These are phyloP conservation scores for Epizoanthus stellaris DNA, from an alignment of 92 coral and sea anemone genomes.

Conservation along the genomic window DNA sequence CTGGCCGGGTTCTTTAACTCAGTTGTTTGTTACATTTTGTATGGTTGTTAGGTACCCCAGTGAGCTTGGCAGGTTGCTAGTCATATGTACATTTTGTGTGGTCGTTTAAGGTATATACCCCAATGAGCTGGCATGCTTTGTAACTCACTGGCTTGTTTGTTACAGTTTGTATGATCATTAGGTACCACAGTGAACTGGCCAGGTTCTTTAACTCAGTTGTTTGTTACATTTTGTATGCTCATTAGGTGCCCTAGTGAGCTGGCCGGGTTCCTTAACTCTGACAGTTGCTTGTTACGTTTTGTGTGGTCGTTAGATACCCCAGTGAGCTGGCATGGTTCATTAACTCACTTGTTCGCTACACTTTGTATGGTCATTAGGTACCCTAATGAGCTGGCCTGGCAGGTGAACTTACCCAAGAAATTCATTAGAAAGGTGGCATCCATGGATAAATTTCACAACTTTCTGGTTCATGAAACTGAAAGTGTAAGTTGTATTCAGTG, in stretches of 20 bases:
- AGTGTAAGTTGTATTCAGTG: slow-evolving; percentile 54
- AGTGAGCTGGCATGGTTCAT: neutral
- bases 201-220: neutral
- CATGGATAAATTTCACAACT: slow-evolving; percentile 82
- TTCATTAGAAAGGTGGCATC: slow-evolving; percentile 81
- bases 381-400: slow-evolving; percentile 96
- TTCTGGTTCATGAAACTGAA: slow-evolving; percentile 94
- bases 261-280: neutral
- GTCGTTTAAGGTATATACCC: neutral
- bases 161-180: neutral
- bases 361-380: slow-evolving; percentile 59
- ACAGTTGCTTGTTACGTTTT: neutral
- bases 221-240: no score
- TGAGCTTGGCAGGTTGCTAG: slow-evolving; percentile 60
- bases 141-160: neutral
- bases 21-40: neutral
- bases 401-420: slow-evolving; percentile 80
- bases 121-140: neutral
- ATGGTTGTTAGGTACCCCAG: slow-evolving; percentile 80
- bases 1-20: neutral
- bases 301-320: neutral
- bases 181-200: neutral
- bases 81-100: neutral
- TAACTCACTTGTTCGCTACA: neutral
- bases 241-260: neutral